Conservation (phyloP, 2,888 invertebrate species). For the Lasioglossum malachurum region DNA sequence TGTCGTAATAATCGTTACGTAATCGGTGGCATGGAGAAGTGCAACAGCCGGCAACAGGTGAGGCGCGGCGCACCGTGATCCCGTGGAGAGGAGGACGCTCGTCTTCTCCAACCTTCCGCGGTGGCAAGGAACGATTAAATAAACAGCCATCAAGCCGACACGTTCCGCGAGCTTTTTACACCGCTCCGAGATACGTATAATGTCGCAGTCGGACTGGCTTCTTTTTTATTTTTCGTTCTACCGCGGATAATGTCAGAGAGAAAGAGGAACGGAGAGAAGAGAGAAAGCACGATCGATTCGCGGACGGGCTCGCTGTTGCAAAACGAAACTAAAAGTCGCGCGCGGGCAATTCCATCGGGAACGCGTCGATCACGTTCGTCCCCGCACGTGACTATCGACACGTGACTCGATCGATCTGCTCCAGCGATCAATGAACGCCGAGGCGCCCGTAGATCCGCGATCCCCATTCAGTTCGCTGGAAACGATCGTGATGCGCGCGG, state of each 20-base stretch:
- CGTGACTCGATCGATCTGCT: conserved; percentile 32
- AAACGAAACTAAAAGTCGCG: conserved; percentile 22
- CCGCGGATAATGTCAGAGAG: neutral
- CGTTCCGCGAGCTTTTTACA: neutral
- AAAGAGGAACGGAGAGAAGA: neutral
- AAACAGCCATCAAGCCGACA: conserved; percentile 9
- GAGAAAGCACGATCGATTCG: conserved; percentile 4
- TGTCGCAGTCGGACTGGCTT: neutral
- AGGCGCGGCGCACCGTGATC: conserved; percentile 36
- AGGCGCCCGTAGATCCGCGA: neutral
- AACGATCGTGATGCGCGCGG: neutral
- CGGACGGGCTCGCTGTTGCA: neutral
- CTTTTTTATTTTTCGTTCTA: neutral
- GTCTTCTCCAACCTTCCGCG: conserved; percentile 12
- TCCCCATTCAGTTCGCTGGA: neutral
- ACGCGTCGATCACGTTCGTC: conserved; percentile 29
- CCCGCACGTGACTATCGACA: conserved; percentile 32
- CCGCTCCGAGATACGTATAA: neutral
- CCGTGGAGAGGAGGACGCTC: conserved; percentile 40
- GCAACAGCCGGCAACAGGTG: conserved; percentile 58
- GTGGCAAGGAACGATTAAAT: conserved; percentile 36
- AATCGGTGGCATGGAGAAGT: conserved; percentile 41
- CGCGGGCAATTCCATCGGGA: neutral
- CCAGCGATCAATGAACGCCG: conserved; percentile 17
- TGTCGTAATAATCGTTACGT: conserved; percentile 59